These are phyloP conservation scores for Arge pagana DNA, from an alignment of 2,888 invertebrate genomes.

Conservation along the genomic window DNA sequence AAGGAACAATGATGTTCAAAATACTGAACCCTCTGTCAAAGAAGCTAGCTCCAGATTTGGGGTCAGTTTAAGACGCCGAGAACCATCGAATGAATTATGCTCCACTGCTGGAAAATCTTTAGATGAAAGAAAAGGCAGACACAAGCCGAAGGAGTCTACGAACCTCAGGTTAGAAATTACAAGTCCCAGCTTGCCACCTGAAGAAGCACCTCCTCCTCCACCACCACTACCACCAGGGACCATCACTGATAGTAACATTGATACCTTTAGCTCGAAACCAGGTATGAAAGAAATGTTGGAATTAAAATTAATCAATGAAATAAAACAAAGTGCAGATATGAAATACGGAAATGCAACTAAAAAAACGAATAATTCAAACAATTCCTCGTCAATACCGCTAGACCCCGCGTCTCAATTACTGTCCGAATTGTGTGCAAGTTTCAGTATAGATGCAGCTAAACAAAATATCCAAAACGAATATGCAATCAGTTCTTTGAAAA, in stretches of 20 bases:
- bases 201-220: slow-evolving; percentile 52
- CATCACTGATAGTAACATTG: slow-evolving; percentile 27
- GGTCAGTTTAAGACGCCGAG: slow-evolving; percentile 71
- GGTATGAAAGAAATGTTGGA: slow-evolving; percentile 84
- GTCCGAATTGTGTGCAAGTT: slow-evolving; percentile 82
- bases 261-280: slow-evolving; percentile 57
- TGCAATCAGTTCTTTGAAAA: slow-evolving; percentile 38
- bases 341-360: slow-evolving; percentile 63
- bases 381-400: slow-evolving; percentile 52
- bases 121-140: slow-evolving; percentile 51
- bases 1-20: slow-evolving; percentile 62
- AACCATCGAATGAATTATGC: slow-evolving; percentile 64
- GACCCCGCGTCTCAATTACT: slow-evolving; percentile 83
- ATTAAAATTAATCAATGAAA: slow-evolving; percentile 79
- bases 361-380: slow-evolving; percentile 37
- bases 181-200: slow-evolving; percentile 58
- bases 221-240: slow-evolving; percentile 57
- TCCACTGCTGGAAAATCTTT: slow-evolving; percentile 61
- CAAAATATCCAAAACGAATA: slow-evolving; percentile 47
- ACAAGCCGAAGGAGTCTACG: slow-evolving; percentile 55
- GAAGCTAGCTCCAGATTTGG: slow-evolving; percentile 75
- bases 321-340: slow-evolving; percentile 76
- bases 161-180: slow-evolving; percentile 55
- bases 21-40: slow-evolving; percentile 71
- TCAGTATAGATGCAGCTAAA: slow-evolving; percentile 69